These are phyloP conservation scores for Epinephelus cyanopodus DNA, from an alignment of 2,113 vertebrate species.

Conservation along the genomic window DNA sequence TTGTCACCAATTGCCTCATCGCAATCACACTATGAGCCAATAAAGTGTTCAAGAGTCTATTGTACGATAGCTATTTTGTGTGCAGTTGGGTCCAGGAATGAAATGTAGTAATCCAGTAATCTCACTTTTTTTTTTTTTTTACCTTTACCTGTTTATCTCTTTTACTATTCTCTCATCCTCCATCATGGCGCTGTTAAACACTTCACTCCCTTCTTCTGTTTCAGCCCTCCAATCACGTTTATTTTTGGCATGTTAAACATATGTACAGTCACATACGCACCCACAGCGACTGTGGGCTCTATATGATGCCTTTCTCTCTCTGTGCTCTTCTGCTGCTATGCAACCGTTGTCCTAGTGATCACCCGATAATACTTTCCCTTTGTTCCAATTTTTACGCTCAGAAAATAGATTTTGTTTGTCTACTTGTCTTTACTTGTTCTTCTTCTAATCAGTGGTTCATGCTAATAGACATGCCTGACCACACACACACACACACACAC, in stretches of 20 bases:
- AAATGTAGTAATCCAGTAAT: too few relatives aligned
- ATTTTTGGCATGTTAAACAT: background rate
- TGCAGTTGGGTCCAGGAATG: too few relatives aligned
- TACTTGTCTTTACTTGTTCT: background rate
- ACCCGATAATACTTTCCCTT: background rate
- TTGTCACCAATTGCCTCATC: too few relatives aligned
- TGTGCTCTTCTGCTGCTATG: slow-evolving; percentile 18
- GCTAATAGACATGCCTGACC: background rate
- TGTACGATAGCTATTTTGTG: too few relatives aligned
- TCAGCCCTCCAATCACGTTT: background rate
- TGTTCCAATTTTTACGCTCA: background rate
- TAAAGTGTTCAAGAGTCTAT: too few relatives aligned
- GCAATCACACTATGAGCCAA: too few relatives aligned
- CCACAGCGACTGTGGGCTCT: background rate
- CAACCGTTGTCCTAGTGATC: slow-evolving; percentile 26
- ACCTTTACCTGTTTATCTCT: too few relatives aligned
- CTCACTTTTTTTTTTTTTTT: background rate
- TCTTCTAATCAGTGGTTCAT: background rate
- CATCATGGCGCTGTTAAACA: background rate
- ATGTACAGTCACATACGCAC: background rate
- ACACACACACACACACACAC: background rate
- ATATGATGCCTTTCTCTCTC: background rate
- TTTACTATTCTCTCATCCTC: background rate
- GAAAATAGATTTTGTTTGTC: background rate
- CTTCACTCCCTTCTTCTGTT: background rate